A percentile compares a stretch with the other conserved stretches of the same genome.
phyloP scores from a whole-genome alignment of 2,113 vertebrate species.

The Cercocebus atys region DNA sequence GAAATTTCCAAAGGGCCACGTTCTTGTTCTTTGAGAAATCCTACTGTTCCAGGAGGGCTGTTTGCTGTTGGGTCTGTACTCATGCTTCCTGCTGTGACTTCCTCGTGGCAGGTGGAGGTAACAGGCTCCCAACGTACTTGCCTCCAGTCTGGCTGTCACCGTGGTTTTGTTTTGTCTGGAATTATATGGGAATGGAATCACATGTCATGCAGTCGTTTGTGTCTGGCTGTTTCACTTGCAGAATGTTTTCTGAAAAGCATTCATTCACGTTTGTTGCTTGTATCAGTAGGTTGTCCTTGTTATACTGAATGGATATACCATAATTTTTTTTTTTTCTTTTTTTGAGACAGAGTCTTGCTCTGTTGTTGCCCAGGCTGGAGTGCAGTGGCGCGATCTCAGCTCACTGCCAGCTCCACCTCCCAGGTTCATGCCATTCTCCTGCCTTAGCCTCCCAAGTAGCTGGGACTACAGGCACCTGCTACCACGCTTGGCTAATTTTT shows the following conservation, averaged over 20 bases:
- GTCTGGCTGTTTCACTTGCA: background rate
- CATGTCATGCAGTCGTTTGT: background rate
- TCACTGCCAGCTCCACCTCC: no score
- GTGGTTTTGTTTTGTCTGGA: background rate
- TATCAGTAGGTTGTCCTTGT: background rate
- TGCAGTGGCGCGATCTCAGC: no score
- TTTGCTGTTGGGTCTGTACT: background rate
- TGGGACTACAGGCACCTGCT: no score
- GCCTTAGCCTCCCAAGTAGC: no score
- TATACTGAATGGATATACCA: background rate
- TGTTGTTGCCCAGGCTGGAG: no score
- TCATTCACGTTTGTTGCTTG: background rate
- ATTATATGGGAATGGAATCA: background rate
- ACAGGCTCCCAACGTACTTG: background rate
- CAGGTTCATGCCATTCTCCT: no score
- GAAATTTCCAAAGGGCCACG: fast-evolving
- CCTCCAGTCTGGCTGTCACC: background rate
- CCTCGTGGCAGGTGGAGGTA: fast-evolving
- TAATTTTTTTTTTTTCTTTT: background rate
- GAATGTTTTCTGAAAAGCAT: background rate
- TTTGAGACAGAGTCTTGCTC: no score
- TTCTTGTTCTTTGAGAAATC: background rate
- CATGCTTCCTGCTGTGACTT: background rate
- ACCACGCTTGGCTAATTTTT: no score
- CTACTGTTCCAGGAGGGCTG: fast-evolving